These are phyloP conservation scores for Eulemur macaco DNA, from an alignment of 2,113 vertebrate genomes.

Conservation along the genomic window DNA sequence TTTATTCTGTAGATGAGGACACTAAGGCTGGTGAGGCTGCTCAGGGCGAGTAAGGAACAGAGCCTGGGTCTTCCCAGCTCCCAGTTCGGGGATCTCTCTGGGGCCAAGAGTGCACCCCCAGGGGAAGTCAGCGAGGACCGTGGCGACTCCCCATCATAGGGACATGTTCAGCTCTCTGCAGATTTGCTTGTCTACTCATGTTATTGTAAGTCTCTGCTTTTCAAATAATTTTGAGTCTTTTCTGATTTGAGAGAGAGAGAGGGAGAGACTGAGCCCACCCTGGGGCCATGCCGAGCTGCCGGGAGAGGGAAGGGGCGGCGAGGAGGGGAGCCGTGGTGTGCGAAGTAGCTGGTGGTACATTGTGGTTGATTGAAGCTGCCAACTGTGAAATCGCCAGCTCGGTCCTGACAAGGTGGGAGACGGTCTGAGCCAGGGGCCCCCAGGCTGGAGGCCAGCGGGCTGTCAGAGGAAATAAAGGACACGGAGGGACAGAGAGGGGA, in stretches of 20 bases:
- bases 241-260: neutral
- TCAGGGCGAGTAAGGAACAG: neutral
- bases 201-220: fast-evolving
- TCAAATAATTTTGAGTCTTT: neutral
- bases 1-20: neutral
- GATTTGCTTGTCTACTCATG: fast-evolving
- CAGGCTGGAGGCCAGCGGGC: constrained; percentile 30
- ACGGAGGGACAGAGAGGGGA: neutral
- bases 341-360: neutral
- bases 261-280: neutral
- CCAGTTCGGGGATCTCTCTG: neutral
- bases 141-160: neutral
- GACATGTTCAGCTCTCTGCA: neutral
- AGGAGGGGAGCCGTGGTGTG: neutral
- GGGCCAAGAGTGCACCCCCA: fast-evolving
- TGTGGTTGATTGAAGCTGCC: constrained; percentile 65
- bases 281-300: neutral
- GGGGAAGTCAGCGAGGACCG: fast-evolving
- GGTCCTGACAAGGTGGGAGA: constrained; percentile 71
- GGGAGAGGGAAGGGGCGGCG: fast-evolving
- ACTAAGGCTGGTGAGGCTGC: neutral
- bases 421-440: constrained; percentile 55
- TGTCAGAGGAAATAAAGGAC: constrained; percentile 74
- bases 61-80: neutral
- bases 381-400: constrained; percentile 72